Base-by-base conservation (phyloP, 2,113 vertebrate species). In the Peromyscus leucopus region DNA sequence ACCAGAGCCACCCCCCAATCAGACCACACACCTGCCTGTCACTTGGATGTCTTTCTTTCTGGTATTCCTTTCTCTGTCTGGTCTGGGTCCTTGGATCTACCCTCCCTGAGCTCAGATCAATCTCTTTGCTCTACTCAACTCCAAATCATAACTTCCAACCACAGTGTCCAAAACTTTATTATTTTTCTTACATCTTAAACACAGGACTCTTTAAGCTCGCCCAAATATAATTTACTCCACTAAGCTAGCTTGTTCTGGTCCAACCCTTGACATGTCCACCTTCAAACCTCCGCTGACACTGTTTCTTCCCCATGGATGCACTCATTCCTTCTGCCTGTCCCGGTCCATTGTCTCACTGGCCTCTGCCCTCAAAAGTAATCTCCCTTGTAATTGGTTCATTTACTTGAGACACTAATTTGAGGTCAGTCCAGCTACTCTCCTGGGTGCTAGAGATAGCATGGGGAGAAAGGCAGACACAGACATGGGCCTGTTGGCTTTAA, bases 201-300 rank as follows among this genome's bases (percentile, higher is more conserved):
- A 61, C 1, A 19, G 36, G 36, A 11, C 2, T 65, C 16, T 55
- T 89, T 75, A 13, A 61, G 48, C 7, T 7, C 17, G 61, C 48
- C 15, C 36, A 26, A 26, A 55, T n/a, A 55, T 12, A 39, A 16
- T 48, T 4, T 79, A 31, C 39, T 46, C 12, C 5, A 4, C 26
- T 3, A 57, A 48, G 26, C 16, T 69, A 82, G 42, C 36, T 31
- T 69, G 36, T 19, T 80, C 69, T 16, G 46, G 24, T 2, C 3
- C 13, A 36, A 3, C 5, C 71, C 55, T 31, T 28, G 3, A n/a
- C 2, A 4, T 7, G 2, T 21, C 61, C 13, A 15, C 2, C 74
- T 28, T 46, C 57, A 72, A 42, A 46, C 42, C 65, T 93, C 8
- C 5, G 7, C 63, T 21, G 22, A 19, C 6, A 86, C 72, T 17